Conservation (phyloP, 2,888 invertebrate species). For the Orchesella flavescens region DNA sequence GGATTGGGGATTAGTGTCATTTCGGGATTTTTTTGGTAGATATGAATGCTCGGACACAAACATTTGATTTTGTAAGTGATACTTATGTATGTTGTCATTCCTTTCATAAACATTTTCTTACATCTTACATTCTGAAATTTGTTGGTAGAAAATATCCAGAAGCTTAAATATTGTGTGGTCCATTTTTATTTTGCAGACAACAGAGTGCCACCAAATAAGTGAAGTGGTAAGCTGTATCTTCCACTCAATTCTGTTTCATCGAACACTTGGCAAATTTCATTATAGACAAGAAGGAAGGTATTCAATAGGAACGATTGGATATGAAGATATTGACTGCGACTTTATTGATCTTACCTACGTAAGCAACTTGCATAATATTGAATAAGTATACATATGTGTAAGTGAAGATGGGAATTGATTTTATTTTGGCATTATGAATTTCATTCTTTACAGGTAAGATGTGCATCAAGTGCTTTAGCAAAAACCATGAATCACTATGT, state of each 20-base stretch:
- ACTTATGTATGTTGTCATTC: not conserved
- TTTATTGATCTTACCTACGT: conserved; percentile 98
- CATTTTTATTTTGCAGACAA: conserved; percentile 73
- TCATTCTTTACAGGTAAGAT: conserved; percentile 79
- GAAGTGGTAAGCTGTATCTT: conserved; percentile 93
- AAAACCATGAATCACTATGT: conserved; percentile 82
- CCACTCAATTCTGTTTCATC: conserved; percentile 92
- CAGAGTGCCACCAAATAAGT: conserved; percentile 93
- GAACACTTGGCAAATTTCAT: conserved; percentile 92
- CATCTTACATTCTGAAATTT: not conserved
- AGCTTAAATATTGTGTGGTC: not conserved
- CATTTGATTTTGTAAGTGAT: conserved; percentile 75
- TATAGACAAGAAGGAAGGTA: conserved; percentile 96
- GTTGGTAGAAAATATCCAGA: too few relatives aligned
- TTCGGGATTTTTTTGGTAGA: conserved; percentile 18
- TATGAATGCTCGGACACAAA: conserved; percentile 75
- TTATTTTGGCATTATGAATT: not conserved
- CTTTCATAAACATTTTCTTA: not conserved
- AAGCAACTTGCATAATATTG: conserved; percentile 72
- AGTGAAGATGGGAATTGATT: too few relatives aligned
- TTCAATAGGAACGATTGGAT: conserved; percentile 95
- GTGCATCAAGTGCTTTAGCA: conserved; percentile 86
- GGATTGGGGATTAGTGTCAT: not conserved
- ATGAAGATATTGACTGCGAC: conserved; percentile 97
- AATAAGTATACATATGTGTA: too few relatives aligned